A percentile compares a stretch with the other conserved stretches of the same genome.
phyloP scores from a whole-genome alignment of 2,113 vertebrate genomes.

The Helogale parvula region DNA sequence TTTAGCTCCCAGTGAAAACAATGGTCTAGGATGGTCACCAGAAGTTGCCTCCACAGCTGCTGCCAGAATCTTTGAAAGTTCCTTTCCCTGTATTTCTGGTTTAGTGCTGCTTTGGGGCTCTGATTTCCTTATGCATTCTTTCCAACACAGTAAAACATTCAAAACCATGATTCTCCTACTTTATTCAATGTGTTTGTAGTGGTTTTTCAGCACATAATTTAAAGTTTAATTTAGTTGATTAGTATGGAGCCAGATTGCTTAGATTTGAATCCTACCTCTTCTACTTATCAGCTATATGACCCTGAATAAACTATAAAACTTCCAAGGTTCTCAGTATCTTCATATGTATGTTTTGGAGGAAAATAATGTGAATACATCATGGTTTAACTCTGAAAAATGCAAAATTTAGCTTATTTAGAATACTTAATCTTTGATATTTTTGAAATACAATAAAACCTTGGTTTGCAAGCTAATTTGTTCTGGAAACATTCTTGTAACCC shows the following conservation, averaged over 20 bases:
- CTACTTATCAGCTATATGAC: not conserved
- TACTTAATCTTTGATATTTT: not conserved
- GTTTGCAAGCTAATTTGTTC: too few species aligned
- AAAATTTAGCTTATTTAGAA: not conserved
- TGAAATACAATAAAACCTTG: not conserved
- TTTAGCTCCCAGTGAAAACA: not conserved
- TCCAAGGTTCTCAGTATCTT: not conserved
- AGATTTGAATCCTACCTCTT: not conserved
- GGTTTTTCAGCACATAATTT: not conserved
- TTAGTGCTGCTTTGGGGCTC: not conserved
- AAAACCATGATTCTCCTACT: not conserved
- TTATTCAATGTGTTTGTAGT: not conserved
- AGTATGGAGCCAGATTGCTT: not conserved
- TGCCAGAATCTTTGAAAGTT: not conserved
- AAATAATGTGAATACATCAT: not conserved
- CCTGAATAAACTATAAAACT: not conserved
- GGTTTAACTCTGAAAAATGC: not conserved
- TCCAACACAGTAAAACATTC: not conserved
- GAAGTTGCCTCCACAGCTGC: not conserved
- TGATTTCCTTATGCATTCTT: not conserved
- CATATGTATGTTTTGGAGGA: not conserved
- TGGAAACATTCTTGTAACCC: too few species aligned
- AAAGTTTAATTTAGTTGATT: not conserved
- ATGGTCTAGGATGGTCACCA: not conserved
- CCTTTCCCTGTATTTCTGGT: not conserved